These are phyloP conservation scores for Hystrix brachyura DNA, from an alignment of 2,113 vertebrate genomes.

Conservation along the genomic window DNA sequence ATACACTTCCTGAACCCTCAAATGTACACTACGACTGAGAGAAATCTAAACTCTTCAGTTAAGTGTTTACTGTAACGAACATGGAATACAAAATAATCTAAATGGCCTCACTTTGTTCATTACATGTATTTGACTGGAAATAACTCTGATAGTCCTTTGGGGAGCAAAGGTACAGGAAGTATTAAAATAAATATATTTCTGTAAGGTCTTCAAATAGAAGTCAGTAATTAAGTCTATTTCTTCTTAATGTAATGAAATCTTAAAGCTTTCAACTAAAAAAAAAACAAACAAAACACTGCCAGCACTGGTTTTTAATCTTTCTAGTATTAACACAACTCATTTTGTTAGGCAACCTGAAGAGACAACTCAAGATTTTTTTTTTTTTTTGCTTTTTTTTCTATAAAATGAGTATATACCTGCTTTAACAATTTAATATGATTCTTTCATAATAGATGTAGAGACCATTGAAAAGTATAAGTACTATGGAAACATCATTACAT, in stretches of 20 bases:
- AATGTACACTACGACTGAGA: not conserved
- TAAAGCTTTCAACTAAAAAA: conserved; percentile 24
- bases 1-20: not conserved
- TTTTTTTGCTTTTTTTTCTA: not conserved
- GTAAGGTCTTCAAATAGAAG: conserved; percentile 7
- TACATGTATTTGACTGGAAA: not conserved
- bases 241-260: not conserved
- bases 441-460: conserved; percentile 17
- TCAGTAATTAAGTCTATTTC: not conserved
- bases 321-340: not conserved
- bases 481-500: not conserved
- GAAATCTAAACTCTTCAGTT: conserved; percentile 5
- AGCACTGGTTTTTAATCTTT: not conserved
- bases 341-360: not conserved
- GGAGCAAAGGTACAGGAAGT: not conserved
- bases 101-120: conserved; percentile 7
- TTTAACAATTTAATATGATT: not conserved
- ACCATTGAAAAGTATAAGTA: not conserved
- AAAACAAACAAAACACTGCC: not conserved
- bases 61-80: conserved; percentile 1
- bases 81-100: conserved; percentile 3
- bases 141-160: conserved; percentile 30
- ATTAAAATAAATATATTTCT: not conserved
- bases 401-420: not conserved
- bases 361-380: not conserved